Base-by-base conservation (phyloP, 2,797 vertebrate species). In the Lacerta agilis region DNA sequence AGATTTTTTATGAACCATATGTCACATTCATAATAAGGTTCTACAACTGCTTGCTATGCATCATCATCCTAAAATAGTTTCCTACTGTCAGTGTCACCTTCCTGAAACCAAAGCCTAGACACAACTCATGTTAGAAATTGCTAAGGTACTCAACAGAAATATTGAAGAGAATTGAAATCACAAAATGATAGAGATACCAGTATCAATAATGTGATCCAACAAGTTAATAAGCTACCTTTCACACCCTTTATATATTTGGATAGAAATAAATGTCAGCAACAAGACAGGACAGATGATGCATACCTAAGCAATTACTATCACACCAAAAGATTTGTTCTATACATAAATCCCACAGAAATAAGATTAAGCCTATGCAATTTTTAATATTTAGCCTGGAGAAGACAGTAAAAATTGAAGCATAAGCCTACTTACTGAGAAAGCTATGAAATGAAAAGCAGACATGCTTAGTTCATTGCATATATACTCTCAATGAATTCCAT, bases 1-100 rank as follows among this genome's bases (percentile, higher is more conserved):
- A 58, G 36, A 23, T 77, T 71, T 71, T 55, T 18, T 45, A n/a
- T 41, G 66, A 43, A 69, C 80, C 15, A 29, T n/a, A 29, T 49
- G 38, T 11, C 27, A 76, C 17, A 85, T 33, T 67, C 73, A 77
- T 69, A 69, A 78, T 67, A 87, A 69, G 3, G 25, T 71, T 71
- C 15, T 7, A 9, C 58, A 87, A 9, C 29, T 77, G 83, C 15
- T 69, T 36, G 27, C 55, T 77, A 25, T 90, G 36, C 66, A 45
- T 55, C 27, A 61, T 36, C 86, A 15, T 33, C 27, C 84, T 55
- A 83, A 89, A 77, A 67, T 23, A 81, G 88, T 55, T 33, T 84
- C 72, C 79, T 1, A 45, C 23, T 0, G 0, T 89, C 18, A 17
- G 0, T 3, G 58, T 89, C 75, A 10, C 55, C 89, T 89, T 41